Evolutionary conservation across 2,113 vertebrate species (phyloP).

Genomic region (Brachypodius melanocephalos): DNA sequence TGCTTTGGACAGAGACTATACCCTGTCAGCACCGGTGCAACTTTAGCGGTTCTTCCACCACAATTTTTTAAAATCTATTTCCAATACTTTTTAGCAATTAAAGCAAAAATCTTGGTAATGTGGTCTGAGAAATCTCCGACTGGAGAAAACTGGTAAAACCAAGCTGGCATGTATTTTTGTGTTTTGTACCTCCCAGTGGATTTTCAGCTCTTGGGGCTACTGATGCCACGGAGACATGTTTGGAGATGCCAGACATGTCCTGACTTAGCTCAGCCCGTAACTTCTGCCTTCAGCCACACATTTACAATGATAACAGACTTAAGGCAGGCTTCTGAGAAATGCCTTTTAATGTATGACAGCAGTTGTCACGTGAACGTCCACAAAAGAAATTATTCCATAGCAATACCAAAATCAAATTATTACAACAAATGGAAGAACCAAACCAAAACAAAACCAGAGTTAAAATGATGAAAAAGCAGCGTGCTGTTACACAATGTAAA

Average conservation of each 20-base stretch:
- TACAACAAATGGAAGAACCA: conserved; percentile 8
- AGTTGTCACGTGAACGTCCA: neutral
- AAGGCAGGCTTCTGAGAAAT: neutral
- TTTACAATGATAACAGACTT: neutral
- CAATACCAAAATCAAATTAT: neutral
- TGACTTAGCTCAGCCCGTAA: neutral
- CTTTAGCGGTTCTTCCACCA: neutral
- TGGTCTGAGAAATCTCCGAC: neutral
- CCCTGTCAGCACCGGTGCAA: rapidly evolving
- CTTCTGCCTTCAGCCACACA: neutral
- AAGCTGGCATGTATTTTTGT: neutral
- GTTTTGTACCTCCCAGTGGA: neutral
- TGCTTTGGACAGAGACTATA: neutral
- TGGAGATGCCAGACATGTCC: neutral
- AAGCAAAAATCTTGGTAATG: neutral
- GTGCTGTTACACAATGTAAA: neutral
- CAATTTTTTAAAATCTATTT: neutral
- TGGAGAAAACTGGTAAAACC: neutral
- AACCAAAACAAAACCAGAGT: neutral
- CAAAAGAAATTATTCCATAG: neutral
- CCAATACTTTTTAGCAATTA: neutral
- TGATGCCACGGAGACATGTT: neutral
- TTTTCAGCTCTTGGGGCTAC: neutral
- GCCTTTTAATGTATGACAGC: conserved; percentile 34
- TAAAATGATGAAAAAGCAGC: conserved; percentile 17